phyloP scores from a whole-genome alignment of 2,888 invertebrate genomes.

The Augochlorella aurata region DNA sequence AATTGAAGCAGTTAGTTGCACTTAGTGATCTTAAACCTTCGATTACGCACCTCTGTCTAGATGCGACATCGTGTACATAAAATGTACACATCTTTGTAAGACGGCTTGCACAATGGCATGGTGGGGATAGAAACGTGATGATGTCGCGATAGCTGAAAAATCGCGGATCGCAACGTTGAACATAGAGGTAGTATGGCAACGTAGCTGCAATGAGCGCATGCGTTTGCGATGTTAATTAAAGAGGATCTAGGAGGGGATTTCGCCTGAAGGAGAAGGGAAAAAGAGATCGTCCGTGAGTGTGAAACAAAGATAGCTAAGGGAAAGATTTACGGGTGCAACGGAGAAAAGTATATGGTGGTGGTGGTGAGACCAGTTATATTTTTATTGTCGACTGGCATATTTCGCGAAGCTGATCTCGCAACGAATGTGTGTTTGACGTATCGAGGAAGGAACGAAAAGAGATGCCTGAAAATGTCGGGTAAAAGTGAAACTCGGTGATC shows the following conservation, averaged over 20 bases:
- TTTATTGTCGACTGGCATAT: conserved; percentile 53
- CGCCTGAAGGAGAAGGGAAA: conserved; percentile 45
- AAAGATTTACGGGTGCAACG: conserved; percentile 34
- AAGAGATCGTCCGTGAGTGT: conserved; percentile 43
- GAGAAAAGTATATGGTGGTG: conserved; percentile 33
- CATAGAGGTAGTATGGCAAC: background rate
- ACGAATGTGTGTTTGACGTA: conserved; percentile 37
- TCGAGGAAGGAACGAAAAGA: conserved; percentile 16
- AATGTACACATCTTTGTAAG: background rate
- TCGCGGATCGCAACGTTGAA: background rate
- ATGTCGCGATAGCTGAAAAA: background rate
- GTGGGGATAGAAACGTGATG: background rate
- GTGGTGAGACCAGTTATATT: conserved; percentile 58
- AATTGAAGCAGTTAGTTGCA: background rate
- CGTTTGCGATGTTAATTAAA: conserved; percentile 43
- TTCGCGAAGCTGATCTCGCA: conserved; percentile 35
- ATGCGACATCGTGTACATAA: background rate
- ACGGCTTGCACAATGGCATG: background rate
- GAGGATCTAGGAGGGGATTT: conserved; percentile 21
- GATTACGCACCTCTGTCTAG: background rate
- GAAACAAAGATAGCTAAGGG: conserved; percentile 31
- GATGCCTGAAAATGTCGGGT: conserved; percentile 65
- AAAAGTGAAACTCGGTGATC: conserved; percentile 67
- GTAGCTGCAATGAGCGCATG: conserved; percentile 37
- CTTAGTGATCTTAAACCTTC: background rate